Base-by-base conservation (phyloP, 2,113 vertebrate species). In the Ictidomys tridecemlineatus region DNA sequence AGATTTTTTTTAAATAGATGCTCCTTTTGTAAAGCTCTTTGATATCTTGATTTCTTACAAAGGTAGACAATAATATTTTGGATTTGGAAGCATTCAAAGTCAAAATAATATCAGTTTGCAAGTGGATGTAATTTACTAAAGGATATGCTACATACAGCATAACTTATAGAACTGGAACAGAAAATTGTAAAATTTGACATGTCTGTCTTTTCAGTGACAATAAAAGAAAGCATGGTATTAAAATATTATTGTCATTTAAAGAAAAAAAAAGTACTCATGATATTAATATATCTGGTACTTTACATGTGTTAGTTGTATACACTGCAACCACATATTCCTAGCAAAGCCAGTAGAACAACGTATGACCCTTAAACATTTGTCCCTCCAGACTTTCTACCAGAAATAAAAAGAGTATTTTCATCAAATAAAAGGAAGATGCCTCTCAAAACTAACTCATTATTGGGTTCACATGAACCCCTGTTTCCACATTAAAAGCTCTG, bases 11-110 rank as follows among this genome's bases (percentile, higher is more conserved):
- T 83, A 24, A 3, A 90, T 53, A 94, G 56, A 56, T 76, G 8
- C 7, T 84, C 17, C 72, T 94, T 93, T 93, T 87, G 37, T n/a
- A 22, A 84, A 93, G 17, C n/a, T n/a, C 20, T 61, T 85, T 63
- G 17, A 85, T 80, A 48, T 83, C 89, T 92, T 39, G 28, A 42
- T 58, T 84, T 91, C 84, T 90, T 87, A 16, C 37, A 74, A 67
- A 96, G 20, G 72, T 79, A 85, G 42, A 12, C 26, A 83, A 56
- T 85, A 61, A 30, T 61, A 91, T 45, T 45, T 45, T 45, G 45
- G 45, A 45, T 45, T 45, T 45, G 45, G 45, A 45, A 8, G 45
- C 45, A 45, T 45, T 45, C 39, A 69, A 92, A 97, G 14, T 89
- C 45, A 93, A 86, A 96, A 89, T 70, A 69, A 30, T 56, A 56